Percentiles rank a stretch among this genome's conserved stretches.
Conservation (phyloP, 2,797 vertebrate species). For the Huso huso region DNA sequence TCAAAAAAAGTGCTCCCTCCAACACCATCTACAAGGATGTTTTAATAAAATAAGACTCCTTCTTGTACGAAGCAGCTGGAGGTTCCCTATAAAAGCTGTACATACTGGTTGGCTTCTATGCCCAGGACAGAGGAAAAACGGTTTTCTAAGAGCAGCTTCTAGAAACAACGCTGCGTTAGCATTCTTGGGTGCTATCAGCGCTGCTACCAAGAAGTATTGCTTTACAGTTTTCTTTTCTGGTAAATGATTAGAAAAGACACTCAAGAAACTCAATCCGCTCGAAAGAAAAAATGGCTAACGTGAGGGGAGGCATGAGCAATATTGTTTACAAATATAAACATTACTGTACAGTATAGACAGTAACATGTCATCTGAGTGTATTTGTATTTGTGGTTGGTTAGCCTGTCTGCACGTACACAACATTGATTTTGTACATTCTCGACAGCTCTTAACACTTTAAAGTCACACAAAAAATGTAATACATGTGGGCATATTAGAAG, state of each 20-base stretch:
- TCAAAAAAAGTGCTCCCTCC: slow-evolving; percentile 17
- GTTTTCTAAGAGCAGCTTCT: slow-evolving; percentile 10
- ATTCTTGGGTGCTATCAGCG: slow-evolving; percentile 16
- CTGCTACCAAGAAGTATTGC: slow-evolving; percentile 1
- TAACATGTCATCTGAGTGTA: no score
- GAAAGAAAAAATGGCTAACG: background rate
- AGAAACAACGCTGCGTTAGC: slow-evolving; percentile 10
- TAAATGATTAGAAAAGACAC: background rate
- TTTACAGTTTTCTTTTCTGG: slow-evolving; percentile 9
- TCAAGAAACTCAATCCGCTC: slow-evolving; percentile 8
- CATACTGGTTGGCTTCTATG: background rate
- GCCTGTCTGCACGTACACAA: no score
- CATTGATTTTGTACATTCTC: no score
- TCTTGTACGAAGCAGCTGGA: background rate
- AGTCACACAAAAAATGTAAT: no score
- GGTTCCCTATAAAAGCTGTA: background rate
- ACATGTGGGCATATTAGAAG: no score
- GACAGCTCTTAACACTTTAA: no score
- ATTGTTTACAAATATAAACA: no score
- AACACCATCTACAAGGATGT: background rate
- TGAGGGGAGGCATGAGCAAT: no score
- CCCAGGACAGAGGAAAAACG: background rate
- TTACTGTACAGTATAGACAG: no score
- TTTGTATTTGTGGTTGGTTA: no score
- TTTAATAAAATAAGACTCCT: background rate